These are phyloP conservation scores for Numenius phaeopus DNA, from an alignment of 2,797 vertebrate genomes.

Conservation along the genomic window DNA sequence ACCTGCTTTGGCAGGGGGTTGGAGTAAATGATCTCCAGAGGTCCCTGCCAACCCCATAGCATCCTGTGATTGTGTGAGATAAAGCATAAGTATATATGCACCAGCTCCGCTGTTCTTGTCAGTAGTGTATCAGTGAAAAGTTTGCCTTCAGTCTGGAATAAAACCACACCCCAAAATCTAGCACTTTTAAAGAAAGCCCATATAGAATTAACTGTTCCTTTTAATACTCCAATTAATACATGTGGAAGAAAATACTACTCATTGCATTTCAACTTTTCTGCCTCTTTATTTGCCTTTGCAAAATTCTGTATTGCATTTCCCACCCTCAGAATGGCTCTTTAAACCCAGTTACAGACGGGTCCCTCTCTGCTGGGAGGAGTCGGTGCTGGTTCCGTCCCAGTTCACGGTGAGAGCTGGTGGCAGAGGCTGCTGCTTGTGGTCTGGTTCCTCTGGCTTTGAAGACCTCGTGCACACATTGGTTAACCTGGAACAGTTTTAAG, in stretches of 20 bases:
- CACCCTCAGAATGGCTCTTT: neutral
- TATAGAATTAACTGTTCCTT: neutral
- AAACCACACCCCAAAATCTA: neutral
- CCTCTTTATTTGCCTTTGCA: neutral
- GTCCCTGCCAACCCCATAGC: too few relatives aligned
- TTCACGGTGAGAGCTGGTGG: neutral
- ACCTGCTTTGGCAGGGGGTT: too few relatives aligned
- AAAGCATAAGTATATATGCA: too few relatives aligned
- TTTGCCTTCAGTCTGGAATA: neutral
- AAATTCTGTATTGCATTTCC: fast-evolving
- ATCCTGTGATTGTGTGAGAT: too few relatives aligned
- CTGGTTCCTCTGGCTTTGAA: neutral
- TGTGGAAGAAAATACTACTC: fast-evolving
- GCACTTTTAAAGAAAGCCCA: neutral
- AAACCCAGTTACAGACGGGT: neutral
- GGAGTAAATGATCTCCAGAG: too few relatives aligned
- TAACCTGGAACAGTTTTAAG: neutral
- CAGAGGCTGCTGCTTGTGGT: neutral
- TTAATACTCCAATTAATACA: too few relatives aligned
- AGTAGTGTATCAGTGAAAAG: neutral
- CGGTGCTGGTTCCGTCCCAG: neutral
- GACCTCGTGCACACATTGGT: neutral
- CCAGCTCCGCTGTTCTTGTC: neutral
- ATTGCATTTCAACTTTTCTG: neutral
- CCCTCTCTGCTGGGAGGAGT: fast-evolving